Conservation (phyloP, 1,140 invertebrate species). For the Bombyx mandarina region DNA sequence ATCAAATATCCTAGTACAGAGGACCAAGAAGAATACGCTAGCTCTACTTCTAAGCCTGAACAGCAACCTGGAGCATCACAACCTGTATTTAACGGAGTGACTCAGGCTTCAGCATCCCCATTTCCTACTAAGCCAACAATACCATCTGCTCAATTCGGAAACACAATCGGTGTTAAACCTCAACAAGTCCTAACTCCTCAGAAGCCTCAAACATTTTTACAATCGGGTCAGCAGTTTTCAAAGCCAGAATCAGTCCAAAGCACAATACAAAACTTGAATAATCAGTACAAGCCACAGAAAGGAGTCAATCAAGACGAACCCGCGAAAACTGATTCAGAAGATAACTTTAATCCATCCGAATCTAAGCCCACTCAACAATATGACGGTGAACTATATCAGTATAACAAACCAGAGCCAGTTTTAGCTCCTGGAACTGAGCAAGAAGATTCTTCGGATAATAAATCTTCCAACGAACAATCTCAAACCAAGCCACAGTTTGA, state of each 20-base stretch:
- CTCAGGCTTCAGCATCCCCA: constrained; percentile 26
- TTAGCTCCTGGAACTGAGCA: not conserved
- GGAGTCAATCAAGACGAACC: constrained; percentile 3
- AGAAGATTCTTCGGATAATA: not conserved
- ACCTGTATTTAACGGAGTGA: constrained; percentile 17
- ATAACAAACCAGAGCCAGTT: constrained; percentile 3
- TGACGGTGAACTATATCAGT: constrained; percentile 2
- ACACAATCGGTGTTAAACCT: no score
- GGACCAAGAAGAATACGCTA: no score
- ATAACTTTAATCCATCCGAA: not conserved
- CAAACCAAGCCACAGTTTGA: constrained; percentile 1
- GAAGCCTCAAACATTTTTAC: constrained; percentile 6
- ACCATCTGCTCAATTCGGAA: constrained; percentile 1
- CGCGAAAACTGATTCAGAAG: not conserved
- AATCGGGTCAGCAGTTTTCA: constrained; percentile 9
- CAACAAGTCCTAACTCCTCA: not conserved
- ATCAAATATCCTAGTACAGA: constrained; percentile 2
- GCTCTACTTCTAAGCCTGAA: no score
- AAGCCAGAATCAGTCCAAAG: constrained; percentile 3
- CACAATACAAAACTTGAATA: no score
- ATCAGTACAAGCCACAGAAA: not conserved
- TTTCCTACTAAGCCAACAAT: constrained; percentile 14
- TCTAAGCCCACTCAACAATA: constrained; percentile 1
- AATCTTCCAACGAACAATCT: not conserved
- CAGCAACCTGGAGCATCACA: constrained; percentile 5